Evolutionary conservation across 2,797 vertebrate genomes (phyloP).

Genomic region (Argentina silus): DNA sequence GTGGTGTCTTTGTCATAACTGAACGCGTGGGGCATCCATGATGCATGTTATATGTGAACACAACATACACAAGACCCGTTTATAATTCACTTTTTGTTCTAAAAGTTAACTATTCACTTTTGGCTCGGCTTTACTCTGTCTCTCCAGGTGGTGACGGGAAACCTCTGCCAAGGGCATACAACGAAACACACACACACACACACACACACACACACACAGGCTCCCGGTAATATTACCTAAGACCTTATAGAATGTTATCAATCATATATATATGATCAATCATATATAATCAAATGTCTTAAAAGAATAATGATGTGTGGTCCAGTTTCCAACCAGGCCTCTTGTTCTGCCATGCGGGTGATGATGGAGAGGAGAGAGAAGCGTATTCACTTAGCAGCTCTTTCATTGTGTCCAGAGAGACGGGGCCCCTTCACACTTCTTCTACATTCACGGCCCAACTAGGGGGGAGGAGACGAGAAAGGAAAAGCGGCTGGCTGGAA

Average conservation of each 20-base stretch:
- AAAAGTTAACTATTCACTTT: slow-evolving; percentile 61
- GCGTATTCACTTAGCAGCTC: not conserved
- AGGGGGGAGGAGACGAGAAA: slow-evolving; percentile 2
- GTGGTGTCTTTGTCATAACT: slow-evolving; percentile 59
- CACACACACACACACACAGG: not conserved
- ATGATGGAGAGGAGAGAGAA: not conserved
- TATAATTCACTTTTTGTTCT: slow-evolving; percentile 72
- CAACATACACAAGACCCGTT: slow-evolving; percentile 67
- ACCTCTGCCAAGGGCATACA: not conserved
- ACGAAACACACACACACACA: slow-evolving; percentile 1
- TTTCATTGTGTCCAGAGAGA: not conserved
- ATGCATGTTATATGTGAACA: slow-evolving; percentile 67
- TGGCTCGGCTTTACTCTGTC: slow-evolving; percentile 18
- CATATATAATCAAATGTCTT: not conserved
- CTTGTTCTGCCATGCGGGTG: not conserved
- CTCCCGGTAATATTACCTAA: not conserved
- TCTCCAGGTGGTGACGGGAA: not conserved
- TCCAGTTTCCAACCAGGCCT: not conserved
- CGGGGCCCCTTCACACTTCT: not conserved
- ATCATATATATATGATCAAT: not conserved
- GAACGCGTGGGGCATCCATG: slow-evolving; percentile 60
- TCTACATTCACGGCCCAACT: slow-evolving; percentile 26
- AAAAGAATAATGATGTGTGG: not conserved
- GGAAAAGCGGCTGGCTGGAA: slow-evolving; percentile 22
- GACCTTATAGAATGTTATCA: not conserved